Base-by-base conservation (phyloP, 2,888 invertebrate genomes). In the Hirudinaria manillensis region DNA sequence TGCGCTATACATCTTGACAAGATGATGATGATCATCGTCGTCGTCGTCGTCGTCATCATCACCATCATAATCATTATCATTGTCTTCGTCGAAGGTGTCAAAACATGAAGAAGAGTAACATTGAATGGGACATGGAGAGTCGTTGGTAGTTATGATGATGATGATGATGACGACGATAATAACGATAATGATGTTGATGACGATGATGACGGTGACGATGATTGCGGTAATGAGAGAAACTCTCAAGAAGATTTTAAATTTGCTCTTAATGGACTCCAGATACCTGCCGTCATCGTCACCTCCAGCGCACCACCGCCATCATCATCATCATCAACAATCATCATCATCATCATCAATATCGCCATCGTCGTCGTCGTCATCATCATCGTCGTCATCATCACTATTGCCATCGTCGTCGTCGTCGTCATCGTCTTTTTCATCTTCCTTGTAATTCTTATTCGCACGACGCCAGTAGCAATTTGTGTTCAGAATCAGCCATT, bases 161-260 rank as follows among this genome's bases (percentile, higher is more conserved):
- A 61, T 61, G 61, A 61, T 61, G 70, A 45, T 70, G 70, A 70
- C n/a, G 38, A 70, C 38, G 51, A 70, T 70, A 24, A 70, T 36
- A 36, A 70, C 24, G 70, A 70, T 24, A 45, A 70, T 70, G 45
- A 70, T 45, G 24, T 24, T 2, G 45, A 70, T 70, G 45, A 45
- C 3, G 70, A 70, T 70, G 51, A 70, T 34, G 51, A 70, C 2
- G 70, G 24, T n/a, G 70, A 45, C 24, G 45, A 34, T 34, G 45
- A 70, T 32, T 3, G 19, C 24, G 70, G 38, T 45, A 45, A 70
- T 70, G 70, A 45, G 4, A n/a, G 29, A 27, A 29, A 61, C 13
- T 24, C 24, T 61, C 27, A 61, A 27, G 61, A 61, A 27, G 21
- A 19, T 61, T 27, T 27, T 21, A 2, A 61, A 45, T 10, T 45